Conservation (phyloP, 2,888 invertebrate species). For the Priapulus caudatus region DNA sequence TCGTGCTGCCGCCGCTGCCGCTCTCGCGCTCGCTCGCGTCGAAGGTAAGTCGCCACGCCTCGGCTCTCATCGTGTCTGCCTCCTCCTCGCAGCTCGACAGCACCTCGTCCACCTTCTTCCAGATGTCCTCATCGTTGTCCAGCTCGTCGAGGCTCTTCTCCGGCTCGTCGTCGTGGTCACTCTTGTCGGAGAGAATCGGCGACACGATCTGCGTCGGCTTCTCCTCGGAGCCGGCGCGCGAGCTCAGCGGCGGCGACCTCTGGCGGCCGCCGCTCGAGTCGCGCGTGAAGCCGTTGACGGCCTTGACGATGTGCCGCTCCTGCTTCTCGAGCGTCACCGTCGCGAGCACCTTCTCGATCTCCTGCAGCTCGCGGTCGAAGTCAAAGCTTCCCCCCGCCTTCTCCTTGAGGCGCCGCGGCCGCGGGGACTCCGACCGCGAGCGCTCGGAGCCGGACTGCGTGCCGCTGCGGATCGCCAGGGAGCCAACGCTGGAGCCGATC, state of each 20-base stretch:
- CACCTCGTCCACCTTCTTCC: background rate
- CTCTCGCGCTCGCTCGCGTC: too few species aligned
- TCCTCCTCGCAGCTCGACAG: background rate
- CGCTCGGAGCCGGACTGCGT: too few species aligned
- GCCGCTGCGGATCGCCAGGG: slow-evolving; percentile 13
- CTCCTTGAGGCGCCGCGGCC: too few species aligned
- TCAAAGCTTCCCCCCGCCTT: background rate
- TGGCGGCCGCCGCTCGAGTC: slow-evolving; percentile 20
- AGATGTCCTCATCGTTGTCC: background rate
- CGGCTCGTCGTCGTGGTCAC: background rate
- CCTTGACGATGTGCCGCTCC: too few species aligned
- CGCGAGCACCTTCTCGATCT: slow-evolving; percentile 33
- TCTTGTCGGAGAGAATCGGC: slow-evolving; percentile 22
- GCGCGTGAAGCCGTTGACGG: slow-evolving; percentile 27
- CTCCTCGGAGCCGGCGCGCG: background rate
- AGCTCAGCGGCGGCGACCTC: background rate
- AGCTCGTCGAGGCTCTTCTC: background rate
- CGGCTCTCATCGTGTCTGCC: too few species aligned
- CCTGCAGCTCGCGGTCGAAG: slow-evolving; percentile 15
- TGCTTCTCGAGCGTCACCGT: slow-evolving; percentile 63
- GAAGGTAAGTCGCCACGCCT: too few species aligned
- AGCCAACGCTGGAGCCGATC: slow-evolving; percentile 4
- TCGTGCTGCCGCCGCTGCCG: too few species aligned
- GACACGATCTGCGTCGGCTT: slow-evolving; percentile 17
- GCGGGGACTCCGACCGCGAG: too few species aligned